phyloP scores from a whole-genome alignment of 2,888 invertebrate species.

The Fragum fragum region DNA sequence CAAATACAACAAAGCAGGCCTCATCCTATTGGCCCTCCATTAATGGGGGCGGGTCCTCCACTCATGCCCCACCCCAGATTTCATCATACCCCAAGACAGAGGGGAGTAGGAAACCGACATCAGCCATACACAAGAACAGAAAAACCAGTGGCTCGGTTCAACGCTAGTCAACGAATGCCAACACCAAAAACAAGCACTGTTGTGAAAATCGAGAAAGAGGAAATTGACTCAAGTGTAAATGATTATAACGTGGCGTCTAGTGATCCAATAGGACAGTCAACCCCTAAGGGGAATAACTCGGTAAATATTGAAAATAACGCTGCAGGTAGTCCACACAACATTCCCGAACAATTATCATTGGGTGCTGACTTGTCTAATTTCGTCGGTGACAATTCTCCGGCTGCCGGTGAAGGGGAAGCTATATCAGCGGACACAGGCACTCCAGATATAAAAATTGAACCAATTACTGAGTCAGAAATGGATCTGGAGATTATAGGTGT shows the following conservation, averaged over 20 bases:
- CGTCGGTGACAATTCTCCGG: neutral
- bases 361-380: neutral
- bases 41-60: neutral
- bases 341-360: neutral
- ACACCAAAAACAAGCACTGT: neutral
- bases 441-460: neutral
- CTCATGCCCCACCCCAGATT: neutral
- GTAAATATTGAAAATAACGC: neutral
- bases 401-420: neutral
- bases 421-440: neutral
- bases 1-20: neutral
- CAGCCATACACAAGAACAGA: neutral
- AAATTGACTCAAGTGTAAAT: neutral
- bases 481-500: constrained; percentile 4
- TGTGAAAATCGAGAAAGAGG: neutral
- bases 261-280: neutral
- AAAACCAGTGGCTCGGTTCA: neutral
- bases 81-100: neutral
- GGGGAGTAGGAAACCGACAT: neutral
- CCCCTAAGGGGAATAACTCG: neutral
- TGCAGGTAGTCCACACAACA: neutral
- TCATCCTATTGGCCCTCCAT: constrained; percentile 2
- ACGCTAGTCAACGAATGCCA: neutral
- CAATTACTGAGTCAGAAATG: neutral
- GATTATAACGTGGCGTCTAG: neutral